A percentile compares a stretch with the other conserved stretches of the same genome.
Evolutionary conservation across 2,113 vertebrate genomes (phyloP).

Genomic region (Sinocyclocheilus anshuiensis): DNA sequence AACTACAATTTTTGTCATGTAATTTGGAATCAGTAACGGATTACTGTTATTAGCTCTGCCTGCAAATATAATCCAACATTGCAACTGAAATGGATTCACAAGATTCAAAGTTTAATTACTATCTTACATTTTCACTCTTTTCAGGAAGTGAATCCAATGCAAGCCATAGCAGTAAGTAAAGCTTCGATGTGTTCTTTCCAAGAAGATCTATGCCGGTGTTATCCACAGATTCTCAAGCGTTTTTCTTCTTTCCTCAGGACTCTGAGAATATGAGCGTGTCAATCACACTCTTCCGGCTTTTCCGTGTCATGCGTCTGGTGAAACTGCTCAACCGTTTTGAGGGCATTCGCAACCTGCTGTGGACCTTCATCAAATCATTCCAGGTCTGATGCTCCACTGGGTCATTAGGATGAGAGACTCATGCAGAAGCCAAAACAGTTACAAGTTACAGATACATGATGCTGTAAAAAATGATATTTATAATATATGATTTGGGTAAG

Average conservation of each 20-base stretch:
- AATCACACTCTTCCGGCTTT: conserved; percentile 92
- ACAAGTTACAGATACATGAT: too few relatives aligned
- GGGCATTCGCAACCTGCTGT: conserved; percentile 88
- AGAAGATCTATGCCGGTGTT: not conserved
- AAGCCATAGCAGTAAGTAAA: conserved; percentile 72
- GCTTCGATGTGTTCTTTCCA: not conserved
- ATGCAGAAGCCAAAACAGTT: too few relatives aligned
- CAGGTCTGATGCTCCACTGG: conserved; percentile 16
- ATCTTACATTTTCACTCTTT: not conserved
- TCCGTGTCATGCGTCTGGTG: conserved; percentile 90
- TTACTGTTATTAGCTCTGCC: too few relatives aligned
- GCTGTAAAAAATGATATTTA: too few relatives aligned
- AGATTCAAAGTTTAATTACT: not conserved
- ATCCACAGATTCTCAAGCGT: not conserved
- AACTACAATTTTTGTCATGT: too few relatives aligned
- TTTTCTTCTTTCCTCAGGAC: conserved; percentile 69
- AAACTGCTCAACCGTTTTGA: conserved; percentile 90
- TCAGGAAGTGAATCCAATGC: conserved; percentile 74
- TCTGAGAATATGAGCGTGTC: conserved; percentile 87
- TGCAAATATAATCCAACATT: not conserved
- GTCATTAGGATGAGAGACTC: too few relatives aligned
- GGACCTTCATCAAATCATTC: conserved; percentile 93
- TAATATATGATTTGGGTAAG: too few relatives aligned
- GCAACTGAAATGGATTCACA: not conserved
- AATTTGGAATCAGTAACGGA: too few relatives aligned